A percentile compares a stretch with the other conserved stretches of the same genome.
Conservation (phyloP, 2,888 invertebrate species). For the Cyrtodaria siliqua region DNA sequence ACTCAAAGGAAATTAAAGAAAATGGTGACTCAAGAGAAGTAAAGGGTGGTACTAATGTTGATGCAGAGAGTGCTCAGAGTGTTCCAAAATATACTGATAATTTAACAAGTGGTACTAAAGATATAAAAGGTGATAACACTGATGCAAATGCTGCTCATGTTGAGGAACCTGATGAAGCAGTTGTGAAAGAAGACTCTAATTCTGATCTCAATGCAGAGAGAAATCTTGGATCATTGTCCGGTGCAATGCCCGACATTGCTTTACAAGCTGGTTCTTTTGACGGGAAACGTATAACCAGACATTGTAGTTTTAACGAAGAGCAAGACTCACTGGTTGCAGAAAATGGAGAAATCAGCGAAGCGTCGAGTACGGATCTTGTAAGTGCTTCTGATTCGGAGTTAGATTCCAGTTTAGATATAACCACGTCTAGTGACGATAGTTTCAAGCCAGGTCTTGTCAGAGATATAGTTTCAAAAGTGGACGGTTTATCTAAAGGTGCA, state of each 20-base stretch:
- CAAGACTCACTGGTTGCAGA: neutral
- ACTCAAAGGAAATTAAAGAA: neutral
- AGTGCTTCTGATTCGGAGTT: slow-evolving; percentile 23
- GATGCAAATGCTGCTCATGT: neutral
- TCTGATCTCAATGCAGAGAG: neutral
- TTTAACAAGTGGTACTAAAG: neutral
- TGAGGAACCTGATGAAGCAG: neutral
- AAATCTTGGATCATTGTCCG: neutral
- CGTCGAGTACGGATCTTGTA: neutral
- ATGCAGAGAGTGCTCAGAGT: neutral
- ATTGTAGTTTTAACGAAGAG: too few species aligned
- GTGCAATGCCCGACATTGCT: neutral
- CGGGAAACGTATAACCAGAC: too few species aligned
- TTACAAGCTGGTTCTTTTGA: too few species aligned
- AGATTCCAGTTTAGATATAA: slow-evolving; percentile 37
- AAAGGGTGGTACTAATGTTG: neutral
- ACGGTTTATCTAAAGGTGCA: slow-evolving; percentile 17
- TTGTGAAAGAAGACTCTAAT: too few species aligned
- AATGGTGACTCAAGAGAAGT: neutral
- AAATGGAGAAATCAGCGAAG: neutral
- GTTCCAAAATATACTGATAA: neutral
- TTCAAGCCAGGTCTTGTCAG: slow-evolving; percentile 50
- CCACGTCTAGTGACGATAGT: slow-evolving; percentile 22
- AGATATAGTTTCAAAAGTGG: slow-evolving; percentile 55
- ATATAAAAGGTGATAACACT: neutral